Base-by-base conservation (phyloP, 2,113 vertebrate species). In the Engystomops pustulosus region DNA sequence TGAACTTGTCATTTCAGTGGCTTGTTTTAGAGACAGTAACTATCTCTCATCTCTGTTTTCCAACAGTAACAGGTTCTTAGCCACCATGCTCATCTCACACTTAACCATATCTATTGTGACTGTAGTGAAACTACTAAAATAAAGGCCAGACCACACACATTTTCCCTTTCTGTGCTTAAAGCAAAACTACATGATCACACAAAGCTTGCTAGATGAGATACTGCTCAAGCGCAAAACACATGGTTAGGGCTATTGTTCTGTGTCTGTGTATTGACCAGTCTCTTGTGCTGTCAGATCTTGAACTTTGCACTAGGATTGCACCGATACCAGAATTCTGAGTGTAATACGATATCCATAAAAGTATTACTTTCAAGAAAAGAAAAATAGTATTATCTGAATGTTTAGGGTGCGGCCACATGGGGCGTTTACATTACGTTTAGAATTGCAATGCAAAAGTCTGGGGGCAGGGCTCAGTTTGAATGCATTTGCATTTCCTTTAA, bases 81-180 rank as follows among this genome's bases (percentile, higher is more conserved):
- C 68, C 34, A 15, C 69, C 55, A 49, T 72, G 71, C 47, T 41
- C n/a, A 41, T n/a, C 68, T 55, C 34, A 53, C 25, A 81, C 7
- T 70, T 72, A 72, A 82, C 67, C 68, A 72, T 49, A 60, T 60
- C 62, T 82, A 72, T 82, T 82, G 80, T 45, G 74, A 25, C 30
- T 70, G 45, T 70, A 82, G 32, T 82, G 45, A 82, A 82, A 82
- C 80, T 70, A 11, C 45, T 81, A 71, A 81, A 41, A 81, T 32
- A 71, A 82, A 82, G 49, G 36, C 49, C 68, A 82, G 80, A 82
- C 80, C 80, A 82, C 80, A 82, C 80, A 6, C 68, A 20, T 82
- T 72, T 41, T 72, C 68, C 25, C 68, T 58, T 55, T 53, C 23
- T 38, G 20, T 74, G 80, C 80, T 69, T 82, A 60, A 34, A 72